Evolutionary conservation across 2,888 invertebrate species (phyloP).

Genomic region (Nineta flava): DNA sequence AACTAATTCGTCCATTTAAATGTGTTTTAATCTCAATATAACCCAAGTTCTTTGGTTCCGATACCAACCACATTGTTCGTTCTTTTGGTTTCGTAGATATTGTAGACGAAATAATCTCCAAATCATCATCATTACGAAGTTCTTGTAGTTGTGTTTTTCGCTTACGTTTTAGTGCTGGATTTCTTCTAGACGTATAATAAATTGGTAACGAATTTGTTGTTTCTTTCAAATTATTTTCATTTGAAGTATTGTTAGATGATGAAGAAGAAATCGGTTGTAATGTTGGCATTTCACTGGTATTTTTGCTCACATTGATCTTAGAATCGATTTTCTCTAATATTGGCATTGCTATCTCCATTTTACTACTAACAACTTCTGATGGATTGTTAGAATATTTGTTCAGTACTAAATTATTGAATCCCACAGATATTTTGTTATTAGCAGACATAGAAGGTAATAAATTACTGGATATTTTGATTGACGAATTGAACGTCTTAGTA

Average conservation of each 20-base stretch:
- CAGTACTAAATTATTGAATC: too few species aligned
- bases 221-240: neutral
- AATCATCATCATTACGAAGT: neutral
- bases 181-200: neutral
- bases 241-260: neutral
- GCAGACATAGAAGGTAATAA: neutral
- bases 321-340: neutral
- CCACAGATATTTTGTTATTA: neutral
- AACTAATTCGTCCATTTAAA: slow-evolving; percentile 5
- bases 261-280: neutral
- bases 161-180: neutral
- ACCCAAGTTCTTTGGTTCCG: slow-evolving; percentile 11
- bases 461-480: neutral
- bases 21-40: slow-evolving; percentile 10
- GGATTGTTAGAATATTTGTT: neutral
- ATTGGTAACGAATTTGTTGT: neutral
- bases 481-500: neutral
- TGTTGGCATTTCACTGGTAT: neutral
- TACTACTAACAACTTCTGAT: neutral
- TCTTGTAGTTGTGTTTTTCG: neutral
- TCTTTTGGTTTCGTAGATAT: neutral
- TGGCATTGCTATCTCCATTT: neutral
- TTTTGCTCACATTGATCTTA: too few species aligned
- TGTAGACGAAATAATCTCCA: neutral
- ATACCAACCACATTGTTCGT: slow-evolving; percentile 2